Percentiles rank a stretch among this genome's conserved stretches.
Evolutionary conservation across 2,888 invertebrate genomes (phyloP).

Genomic region (Acanthosoma haemorrhoidale): DNA sequence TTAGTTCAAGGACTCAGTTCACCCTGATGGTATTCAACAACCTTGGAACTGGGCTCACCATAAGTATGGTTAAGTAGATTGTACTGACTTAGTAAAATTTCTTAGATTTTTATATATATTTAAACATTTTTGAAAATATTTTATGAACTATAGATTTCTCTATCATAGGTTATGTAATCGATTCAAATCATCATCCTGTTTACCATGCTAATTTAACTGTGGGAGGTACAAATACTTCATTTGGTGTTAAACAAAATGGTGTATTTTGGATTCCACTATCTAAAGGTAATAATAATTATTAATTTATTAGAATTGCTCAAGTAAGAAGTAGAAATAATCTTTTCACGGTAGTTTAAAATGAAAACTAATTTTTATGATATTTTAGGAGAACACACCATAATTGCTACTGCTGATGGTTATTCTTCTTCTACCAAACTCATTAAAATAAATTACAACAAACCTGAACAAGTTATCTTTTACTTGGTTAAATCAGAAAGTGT

Average conservation of each 20-base stretch:
- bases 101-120: too few species aligned
- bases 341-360: neutral
- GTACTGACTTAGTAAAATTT: too few species aligned
- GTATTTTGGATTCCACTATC: slow-evolving; percentile 51
- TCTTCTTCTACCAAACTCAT: slow-evolving; percentile 53
- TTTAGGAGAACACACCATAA: slow-evolving; percentile 47
- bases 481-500: slow-evolving; percentile 61
- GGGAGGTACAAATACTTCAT: slow-evolving; percentile 47
- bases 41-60: too few species aligned
- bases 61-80: too few species aligned
- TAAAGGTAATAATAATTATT: slow-evolving; percentile 44
- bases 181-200: slow-evolving; percentile 56
- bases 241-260: slow-evolving; percentile 48
- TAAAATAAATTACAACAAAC: slow-evolving; percentile 45
- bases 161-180: slow-evolving; percentile 55
- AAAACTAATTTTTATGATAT: neutral
- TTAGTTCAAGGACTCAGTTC: too few species aligned
- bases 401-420: slow-evolving; percentile 57
- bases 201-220: slow-evolving; percentile 50
- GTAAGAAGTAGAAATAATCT: neutral
- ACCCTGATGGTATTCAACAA: too few species aligned
- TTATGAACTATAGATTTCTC: neutral
- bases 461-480: slow-evolving; percentile 61
- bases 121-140: neutral
- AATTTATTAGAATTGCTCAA: neutral